Evolutionary conservation across 2,113 vertebrate species (phyloP).

Genomic region (Paradisaea rubra): DNA sequence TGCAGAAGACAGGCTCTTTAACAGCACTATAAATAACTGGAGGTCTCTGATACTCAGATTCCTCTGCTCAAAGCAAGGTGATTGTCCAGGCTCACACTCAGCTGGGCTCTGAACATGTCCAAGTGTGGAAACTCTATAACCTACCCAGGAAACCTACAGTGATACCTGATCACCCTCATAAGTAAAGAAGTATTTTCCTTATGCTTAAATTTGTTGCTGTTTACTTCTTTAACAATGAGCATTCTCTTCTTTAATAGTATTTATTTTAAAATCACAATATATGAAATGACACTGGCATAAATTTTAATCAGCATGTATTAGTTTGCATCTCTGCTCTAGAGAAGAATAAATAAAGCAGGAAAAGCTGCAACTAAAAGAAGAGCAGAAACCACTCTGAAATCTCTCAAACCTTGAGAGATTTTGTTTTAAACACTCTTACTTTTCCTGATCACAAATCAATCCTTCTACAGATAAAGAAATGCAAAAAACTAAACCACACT

Average conservation of each 20-base stretch:
- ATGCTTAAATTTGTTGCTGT: background rate
- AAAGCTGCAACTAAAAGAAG: background rate
- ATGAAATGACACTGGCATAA: background rate
- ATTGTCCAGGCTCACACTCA: background rate
- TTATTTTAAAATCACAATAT: background rate
- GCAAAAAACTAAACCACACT: rapidly evolving
- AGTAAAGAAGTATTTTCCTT: background rate
- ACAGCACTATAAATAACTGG: background rate
- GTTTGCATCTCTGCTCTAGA: background rate
- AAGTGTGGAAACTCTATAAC: background rate
- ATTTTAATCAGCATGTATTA: background rate
- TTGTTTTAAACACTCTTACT: background rate
- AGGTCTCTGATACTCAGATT: background rate
- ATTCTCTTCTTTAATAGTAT: background rate
- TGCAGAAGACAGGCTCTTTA: background rate
- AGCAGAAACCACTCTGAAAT: background rate
- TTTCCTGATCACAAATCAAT: background rate
- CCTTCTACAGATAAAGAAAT: background rate
- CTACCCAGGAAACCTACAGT: background rate
- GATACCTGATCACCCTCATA: background rate
- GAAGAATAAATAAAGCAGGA: background rate
- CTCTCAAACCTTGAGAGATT: background rate
- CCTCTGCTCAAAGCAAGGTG: background rate
- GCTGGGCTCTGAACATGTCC: background rate
- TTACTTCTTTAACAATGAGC: background rate